Evolutionary conservation across 2,888 invertebrate genomes (phyloP), one percentile per base, ranked within the genome.

Genomic region (Acrobeloides nanus): DNA sequence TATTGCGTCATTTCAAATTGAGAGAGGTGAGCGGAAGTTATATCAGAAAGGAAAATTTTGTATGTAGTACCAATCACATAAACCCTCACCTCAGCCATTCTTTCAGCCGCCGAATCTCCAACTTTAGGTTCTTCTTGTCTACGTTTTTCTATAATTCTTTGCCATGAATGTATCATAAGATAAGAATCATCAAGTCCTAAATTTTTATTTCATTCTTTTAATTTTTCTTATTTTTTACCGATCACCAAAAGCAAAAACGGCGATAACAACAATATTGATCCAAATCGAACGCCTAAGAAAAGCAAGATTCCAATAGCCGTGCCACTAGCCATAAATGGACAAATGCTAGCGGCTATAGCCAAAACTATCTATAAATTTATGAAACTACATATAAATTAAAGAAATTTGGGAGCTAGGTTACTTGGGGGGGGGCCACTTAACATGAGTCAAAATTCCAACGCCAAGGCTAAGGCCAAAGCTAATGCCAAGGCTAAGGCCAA

Each of bases 91-190:
- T 57, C 55, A 10, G 62, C 52, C 3, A 67, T 42, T 15, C 65
- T 46, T 23, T 51, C 44, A 7, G 52, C 66, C 1, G 60, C 57
- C 7, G 56, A 55, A 46, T 66, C 66, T 17, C 57, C 42, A 18
- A 46, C 42, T 1, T 41, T 38, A 8, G 59, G 58, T 26, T 55
- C 50, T 4, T 47, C 32, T 24, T 62, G 39, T 25, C n/a, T n/a
- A n/a, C 61, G 46, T 26, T 57, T 49, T 21, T 55, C 57, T 3
- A 60, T 59, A 7, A 67, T 57, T 31, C 61, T 32, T 44, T 68
- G 65, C 68, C 68, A 68, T 1, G 68, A 59, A 38, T 68, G 68
- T 21, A 69, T 62, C 68, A 68, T 68, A 37, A 68, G 48, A 42
- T 68, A 68, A n/a, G 68, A 64, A 46, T 68, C 67, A 43, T 8